phyloP scores from a whole-genome alignment of 1,140 invertebrate genomes.

The Helicoverpa armigera region DNA sequence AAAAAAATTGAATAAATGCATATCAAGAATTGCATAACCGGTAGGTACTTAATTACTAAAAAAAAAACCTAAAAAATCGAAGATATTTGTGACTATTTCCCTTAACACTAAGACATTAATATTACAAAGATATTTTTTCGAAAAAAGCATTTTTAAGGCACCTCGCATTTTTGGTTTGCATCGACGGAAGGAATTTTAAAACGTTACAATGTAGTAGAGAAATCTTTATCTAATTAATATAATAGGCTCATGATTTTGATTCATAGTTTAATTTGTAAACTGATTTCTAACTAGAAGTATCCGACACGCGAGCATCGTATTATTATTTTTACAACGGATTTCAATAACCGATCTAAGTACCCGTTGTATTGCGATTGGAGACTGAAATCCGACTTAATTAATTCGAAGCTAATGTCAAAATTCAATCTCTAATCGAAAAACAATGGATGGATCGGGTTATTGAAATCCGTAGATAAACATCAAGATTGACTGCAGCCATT shows the following conservation, averaged over 20 bases:
- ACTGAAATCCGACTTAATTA: no score
- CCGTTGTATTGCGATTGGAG: no score
- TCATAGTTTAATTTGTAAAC: conserved; percentile 15
- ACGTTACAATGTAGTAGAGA: conserved; percentile 39
- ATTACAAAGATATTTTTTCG: conserved; percentile 46
- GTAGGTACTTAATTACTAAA: conserved; percentile 42
- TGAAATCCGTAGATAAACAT: neutral
- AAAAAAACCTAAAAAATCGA: conserved; percentile 32
- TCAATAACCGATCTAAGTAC: no score
- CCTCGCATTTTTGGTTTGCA: conserved; percentile 77
- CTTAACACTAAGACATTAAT: conserved; percentile 48
- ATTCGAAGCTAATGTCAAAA: no score
- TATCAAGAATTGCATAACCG: conserved; percentile 40
- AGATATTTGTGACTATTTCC: conserved; percentile 51
- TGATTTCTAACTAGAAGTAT: neutral
- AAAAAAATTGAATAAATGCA: conserved; percentile 48
- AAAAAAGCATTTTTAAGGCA: conserved; percentile 67
- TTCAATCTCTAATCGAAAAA: no score
- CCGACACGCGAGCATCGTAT: neutral
- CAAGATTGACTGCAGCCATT: neutral
- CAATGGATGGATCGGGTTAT: no score
- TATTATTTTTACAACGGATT: no score
- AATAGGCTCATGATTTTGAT: conserved; percentile 36
- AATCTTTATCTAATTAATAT: conserved; percentile 41
- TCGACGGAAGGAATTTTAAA: conserved; percentile 58